A percentile compares a stretch with the other conserved stretches of the same genome.
Evolutionary conservation across 2,797 vertebrate species (phyloP).

Genomic region (Hydrophis major): DNA sequence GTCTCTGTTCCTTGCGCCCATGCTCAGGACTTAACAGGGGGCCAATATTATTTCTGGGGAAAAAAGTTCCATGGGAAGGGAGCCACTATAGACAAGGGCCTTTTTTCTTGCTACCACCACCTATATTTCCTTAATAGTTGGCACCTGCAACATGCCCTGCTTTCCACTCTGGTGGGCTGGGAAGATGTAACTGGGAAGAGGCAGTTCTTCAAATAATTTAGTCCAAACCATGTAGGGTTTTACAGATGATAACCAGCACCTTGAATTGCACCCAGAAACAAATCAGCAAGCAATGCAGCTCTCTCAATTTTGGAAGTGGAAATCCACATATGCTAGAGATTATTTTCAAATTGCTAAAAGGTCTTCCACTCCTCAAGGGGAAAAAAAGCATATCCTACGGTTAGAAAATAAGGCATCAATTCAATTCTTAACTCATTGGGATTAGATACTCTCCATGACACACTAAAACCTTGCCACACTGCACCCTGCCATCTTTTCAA

Average conservation of each 20-base stretch:
- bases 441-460: background rate
- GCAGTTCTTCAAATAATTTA: background rate
- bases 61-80: background rate
- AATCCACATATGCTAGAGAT: background rate
- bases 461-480: background rate
- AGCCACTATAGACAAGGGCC: background rate
- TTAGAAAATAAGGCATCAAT: background rate
- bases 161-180: background rate
- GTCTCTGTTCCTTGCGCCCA: too few relatives aligned
- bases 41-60: background rate
- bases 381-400: background rate
- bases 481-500: background rate
- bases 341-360: background rate
- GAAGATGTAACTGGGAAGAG: background rate
- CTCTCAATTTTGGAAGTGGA: background rate
- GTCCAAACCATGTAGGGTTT: background rate
- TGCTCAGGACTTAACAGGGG: too few relatives aligned
- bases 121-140: background rate
- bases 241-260: background rate
- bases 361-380: background rate
- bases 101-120: background rate
- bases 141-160: background rate
- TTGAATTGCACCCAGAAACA: background rate
- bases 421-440: background rate
- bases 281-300: background rate